A percentile compares a stretch with the other conserved stretches of the same genome.
Conservation (phyloP, 2,888 invertebrate genomes). For the Meiosimyza platycephala region DNA sequence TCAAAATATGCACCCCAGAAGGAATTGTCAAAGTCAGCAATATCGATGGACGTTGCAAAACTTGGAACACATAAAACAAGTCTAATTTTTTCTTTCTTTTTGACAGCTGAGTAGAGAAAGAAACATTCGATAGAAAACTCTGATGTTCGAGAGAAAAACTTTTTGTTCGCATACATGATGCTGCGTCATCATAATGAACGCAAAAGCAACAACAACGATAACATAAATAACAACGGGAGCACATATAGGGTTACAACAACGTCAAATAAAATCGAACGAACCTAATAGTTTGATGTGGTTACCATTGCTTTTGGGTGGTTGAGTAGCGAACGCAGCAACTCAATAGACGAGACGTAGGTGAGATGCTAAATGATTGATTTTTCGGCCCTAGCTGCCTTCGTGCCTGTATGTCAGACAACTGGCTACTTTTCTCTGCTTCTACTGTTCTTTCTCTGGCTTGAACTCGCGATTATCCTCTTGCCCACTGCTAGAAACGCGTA, state of each 20-base stretch:
- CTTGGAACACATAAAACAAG: too few species aligned
- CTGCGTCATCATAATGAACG: slow-evolving; percentile 36
- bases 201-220: slow-evolving; percentile 4
- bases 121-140: slow-evolving; percentile 1
- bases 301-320: slow-evolving; percentile 24
- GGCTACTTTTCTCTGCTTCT: not conserved
- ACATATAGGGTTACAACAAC: not conserved
- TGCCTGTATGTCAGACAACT: not conserved
- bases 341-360: slow-evolving; percentile 46
- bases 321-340: not conserved
- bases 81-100: too few species aligned
- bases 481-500: not conserved
- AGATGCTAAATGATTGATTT: slow-evolving; percentile 60
- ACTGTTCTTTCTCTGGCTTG: too few species aligned
- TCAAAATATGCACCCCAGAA: too few species aligned
- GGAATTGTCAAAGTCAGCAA: too few species aligned
- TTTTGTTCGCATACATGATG: slow-evolving; percentile 37
- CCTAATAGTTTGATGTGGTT: slow-evolving; percentile 24
- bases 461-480: not conserved
- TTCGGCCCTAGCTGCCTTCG: slow-evolving; percentile 38
- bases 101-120: too few species aligned
- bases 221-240: not conserved
- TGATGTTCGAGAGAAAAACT: slow-evolving; percentile 28
- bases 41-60: too few species aligned
- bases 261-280: slow-evolving; percentile 26